Evolutionary conservation across 92 coral and sea anemone species (phyloP), one percentile per base, ranked within the genome.

Genomic region (Umimayanthus kanabou): DNA sequence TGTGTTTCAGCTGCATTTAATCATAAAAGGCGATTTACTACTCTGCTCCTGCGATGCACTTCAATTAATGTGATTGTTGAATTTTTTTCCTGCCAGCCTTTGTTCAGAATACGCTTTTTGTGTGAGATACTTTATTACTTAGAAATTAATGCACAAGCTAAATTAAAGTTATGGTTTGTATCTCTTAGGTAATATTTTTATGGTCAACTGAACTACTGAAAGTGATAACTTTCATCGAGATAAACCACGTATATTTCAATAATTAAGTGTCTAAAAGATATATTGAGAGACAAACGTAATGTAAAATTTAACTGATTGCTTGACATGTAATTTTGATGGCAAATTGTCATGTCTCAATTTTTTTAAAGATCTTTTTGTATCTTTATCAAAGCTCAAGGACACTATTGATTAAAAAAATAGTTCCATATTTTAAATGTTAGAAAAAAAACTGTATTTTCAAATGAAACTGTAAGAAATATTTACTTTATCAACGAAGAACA

Each of bases 401-500:
- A 53, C 11, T 53, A 33, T 22, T 73, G 77, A 26, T 40, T 33
- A 29, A 73, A 33, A 73, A 73, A 73, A 14, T 73, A 73, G 40
- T 29, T 73, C n/a, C n/a, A 13, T 11, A 73, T 73, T 73, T 40
- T 30, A 14, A 28, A 73, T 14, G 40, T 33, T 53, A 15, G 5
- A 75, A 37, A 75, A 37, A 75, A 75, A 39, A 37, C 50, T 75
- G 6, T 75, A 43, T 22, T 33, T 75, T 75, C 69, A 61, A 39
- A 16, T 75, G 53, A 16, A 37, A 75, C 45, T 75, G 23, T 23
- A 75, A 20, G 29, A 75, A 23, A 9, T 75, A 16, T 33, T 75
- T 18, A 75, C 53, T 39, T 43, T 16, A 75, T 75, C 79, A 75
- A 75, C 53, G 45, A 43, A 75, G 49, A 75, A 37, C 53, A 75